Conservation (phyloP, 2,888 invertebrate species). For the Pachliopta kotzebuea region DNA sequence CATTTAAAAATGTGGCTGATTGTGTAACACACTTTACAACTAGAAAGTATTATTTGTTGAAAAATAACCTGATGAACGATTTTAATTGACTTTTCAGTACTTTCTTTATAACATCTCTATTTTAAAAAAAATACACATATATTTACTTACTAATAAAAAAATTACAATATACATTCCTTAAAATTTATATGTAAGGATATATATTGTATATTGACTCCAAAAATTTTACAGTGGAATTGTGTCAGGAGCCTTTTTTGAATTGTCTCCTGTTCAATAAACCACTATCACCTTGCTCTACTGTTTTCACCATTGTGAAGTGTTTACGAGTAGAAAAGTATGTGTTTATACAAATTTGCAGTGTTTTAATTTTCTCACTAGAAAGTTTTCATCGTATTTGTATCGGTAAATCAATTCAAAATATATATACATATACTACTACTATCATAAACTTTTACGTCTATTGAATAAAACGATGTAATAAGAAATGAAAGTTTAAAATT, state of each 20-base stretch:
- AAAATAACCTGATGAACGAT: neutral
- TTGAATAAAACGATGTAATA: too few relatives aligned
- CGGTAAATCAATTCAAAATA: too few relatives aligned
- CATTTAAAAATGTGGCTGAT: constrained; percentile 15
- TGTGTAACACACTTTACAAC: constrained; percentile 27
- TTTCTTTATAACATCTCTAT: neutral
- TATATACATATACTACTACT: too few relatives aligned
- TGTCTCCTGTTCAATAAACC: constrained; percentile 55
- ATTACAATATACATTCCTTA: too few relatives aligned
- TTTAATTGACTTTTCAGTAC: neutral
- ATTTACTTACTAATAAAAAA: too few relatives aligned
- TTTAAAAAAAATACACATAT: neutral
- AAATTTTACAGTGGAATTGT: constrained; percentile 63
- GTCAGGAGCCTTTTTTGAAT: constrained; percentile 57
- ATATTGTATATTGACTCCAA: constrained; percentile 46
- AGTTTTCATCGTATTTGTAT: too few relatives aligned
- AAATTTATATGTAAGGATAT: neutral
- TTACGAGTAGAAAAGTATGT: neutral
- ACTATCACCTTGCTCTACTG: constrained; percentile 29
- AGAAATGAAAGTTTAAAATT: too few relatives aligned
- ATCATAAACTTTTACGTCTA: too few relatives aligned
- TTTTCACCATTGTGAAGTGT: constrained; percentile 6
- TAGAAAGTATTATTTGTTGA: neutral
- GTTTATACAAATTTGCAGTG: too few relatives aligned
- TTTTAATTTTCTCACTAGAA: too few relatives aligned